Conservation (phyloP, 1,140 invertebrate species). For the Coenobita brevimanus region DNA sequence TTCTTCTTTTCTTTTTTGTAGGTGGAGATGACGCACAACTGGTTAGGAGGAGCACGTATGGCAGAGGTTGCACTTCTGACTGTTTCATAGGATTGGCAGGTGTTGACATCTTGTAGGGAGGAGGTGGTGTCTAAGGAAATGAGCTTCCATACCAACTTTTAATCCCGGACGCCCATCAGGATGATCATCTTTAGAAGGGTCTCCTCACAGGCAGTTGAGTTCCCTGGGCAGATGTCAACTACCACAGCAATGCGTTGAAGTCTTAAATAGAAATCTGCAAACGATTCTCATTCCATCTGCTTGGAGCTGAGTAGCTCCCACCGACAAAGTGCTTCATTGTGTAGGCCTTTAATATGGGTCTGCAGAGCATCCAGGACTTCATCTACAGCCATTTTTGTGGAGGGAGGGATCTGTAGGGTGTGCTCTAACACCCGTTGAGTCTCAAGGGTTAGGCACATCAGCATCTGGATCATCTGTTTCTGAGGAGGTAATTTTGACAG, state of each 20-base stretch:
- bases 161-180: too few relatives aligned
- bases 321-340: neutral
- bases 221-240: conserved; percentile 14
- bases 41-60: neutral
- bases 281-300: neutral
- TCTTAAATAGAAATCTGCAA: conserved; percentile 3
- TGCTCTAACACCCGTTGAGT: neutral
- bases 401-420: conserved; percentile 1
- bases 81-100: neutral
- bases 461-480: conserved; percentile 5
- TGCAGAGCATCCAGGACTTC: conserved; percentile 24
- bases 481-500: too few relatives aligned
- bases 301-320: neutral
- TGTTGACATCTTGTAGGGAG: neutral
- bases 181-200: conserved; percentile 10
- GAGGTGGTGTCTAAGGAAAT: neutral
- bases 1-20: neutral
- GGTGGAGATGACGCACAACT: conserved; percentile 9
- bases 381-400: neutral
- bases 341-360: neutral
- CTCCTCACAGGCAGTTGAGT: neutral
- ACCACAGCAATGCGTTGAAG: conserved; percentile 11
- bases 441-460: too few relatives aligned
- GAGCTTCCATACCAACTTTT: too few relatives aligned
- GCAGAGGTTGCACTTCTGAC: neutral